Percentiles rank a stretch among this genome's conserved stretches.
Conservation (phyloP, 2,797 vertebrate genomes). For the Pangasius mekongensis region DNA sequence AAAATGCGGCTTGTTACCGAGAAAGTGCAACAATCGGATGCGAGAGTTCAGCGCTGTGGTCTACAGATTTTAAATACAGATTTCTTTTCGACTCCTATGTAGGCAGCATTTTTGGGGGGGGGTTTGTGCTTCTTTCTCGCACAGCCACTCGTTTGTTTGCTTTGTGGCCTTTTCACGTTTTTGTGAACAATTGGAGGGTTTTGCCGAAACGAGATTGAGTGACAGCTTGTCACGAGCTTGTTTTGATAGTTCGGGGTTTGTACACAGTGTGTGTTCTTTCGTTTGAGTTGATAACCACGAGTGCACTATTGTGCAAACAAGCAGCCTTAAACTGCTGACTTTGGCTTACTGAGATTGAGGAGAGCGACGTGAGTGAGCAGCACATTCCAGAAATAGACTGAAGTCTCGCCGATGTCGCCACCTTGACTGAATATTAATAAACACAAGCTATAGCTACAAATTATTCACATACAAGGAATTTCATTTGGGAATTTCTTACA, state of each 20-base stretch:
- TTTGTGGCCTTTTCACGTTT: constrained; percentile 47
- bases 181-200: constrained; percentile 60
- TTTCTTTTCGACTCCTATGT: background rate
- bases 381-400: background rate
- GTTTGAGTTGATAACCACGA: constrained; percentile 51
- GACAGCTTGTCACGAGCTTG: constrained; percentile 66
- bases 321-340: constrained; percentile 68
- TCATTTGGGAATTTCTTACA: background rate
- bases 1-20: background rate
- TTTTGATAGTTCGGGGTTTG: constrained; percentile 70
- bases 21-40: background rate
- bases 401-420: background rate
- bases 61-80: background rate
- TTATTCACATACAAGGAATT: background rate
- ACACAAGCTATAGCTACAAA: too few relatives aligned
- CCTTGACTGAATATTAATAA: background rate
- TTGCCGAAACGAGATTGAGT: constrained; percentile 61
- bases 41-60: background rate
- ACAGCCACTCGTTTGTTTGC: constrained; percentile 55
- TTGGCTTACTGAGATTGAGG: constrained; percentile 47
- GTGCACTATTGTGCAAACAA: constrained; percentile 68
- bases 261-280: constrained; percentile 28
- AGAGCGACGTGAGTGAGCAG: constrained; percentile 51
- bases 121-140: background rate
- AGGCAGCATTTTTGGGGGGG: background rate